These are phyloP conservation scores for Agelas oroides DNA, from an alignment of 37 sponge, comb jelly and placozoan species.

Conservation along the genomic window DNA sequence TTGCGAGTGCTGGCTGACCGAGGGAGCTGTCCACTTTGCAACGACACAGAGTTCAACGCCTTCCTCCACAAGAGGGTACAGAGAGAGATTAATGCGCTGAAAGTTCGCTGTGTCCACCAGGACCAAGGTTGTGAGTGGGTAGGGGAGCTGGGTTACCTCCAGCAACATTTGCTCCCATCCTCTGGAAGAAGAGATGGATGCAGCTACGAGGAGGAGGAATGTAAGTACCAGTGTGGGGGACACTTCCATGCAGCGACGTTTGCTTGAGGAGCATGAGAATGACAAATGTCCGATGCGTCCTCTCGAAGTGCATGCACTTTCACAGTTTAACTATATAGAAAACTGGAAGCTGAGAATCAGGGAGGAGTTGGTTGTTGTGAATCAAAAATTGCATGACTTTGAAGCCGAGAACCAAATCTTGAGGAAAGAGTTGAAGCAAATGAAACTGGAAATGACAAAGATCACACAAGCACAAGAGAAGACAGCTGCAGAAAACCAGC, in stretches of 20 bases:
- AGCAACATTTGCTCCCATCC: background rate
- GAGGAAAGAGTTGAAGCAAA: too few relatives aligned
- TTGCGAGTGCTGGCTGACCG: background rate
- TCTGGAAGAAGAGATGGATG: background rate
- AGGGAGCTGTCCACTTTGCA: constrained; percentile 8
- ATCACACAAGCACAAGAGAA: too few relatives aligned
- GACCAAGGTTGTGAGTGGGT: background rate
- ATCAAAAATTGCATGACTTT: too few relatives aligned
- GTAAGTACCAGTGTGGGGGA: background rate
- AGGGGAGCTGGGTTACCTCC: constrained; percentile 1
- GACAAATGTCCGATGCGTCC: background rate
- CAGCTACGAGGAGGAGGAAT: background rate
- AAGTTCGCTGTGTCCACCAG: background rate
- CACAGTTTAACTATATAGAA: too few relatives aligned
- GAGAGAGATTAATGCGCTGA: background rate
- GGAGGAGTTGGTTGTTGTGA: too few relatives aligned
- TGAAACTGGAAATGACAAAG: too few relatives aligned
- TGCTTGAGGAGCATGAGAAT: background rate
- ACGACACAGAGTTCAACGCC: background rate
- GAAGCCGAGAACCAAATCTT: too few relatives aligned
- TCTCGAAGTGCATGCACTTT: too few relatives aligned
- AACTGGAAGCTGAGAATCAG: too few relatives aligned
- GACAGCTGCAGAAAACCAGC: too few relatives aligned
- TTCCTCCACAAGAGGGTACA: constrained; percentile 9
- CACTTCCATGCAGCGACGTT: background rate